phyloP scores from a whole-genome alignment of 2,797 vertebrate species.

The Megaceryle alcyon region DNA sequence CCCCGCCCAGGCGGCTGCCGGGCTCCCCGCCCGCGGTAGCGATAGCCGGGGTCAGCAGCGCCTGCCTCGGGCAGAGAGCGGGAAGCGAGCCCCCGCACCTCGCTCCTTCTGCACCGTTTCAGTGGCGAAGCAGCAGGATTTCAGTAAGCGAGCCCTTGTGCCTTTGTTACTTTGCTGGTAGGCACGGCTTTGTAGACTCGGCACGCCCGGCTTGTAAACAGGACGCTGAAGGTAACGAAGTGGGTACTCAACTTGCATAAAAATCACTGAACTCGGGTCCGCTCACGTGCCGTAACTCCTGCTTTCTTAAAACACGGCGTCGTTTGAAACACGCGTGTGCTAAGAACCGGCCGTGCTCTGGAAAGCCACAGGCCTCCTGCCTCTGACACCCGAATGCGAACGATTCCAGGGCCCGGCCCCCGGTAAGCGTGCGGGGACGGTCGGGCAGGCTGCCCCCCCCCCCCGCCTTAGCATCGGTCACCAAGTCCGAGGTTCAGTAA shows the following conservation, averaged over 20 bases:
- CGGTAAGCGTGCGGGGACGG: not conserved
- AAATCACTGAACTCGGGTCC: not conserved
- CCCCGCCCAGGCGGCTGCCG: not conserved
- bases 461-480: not conserved
- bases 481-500: not conserved
- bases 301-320: rapidly evolving
- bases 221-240: not conserved
- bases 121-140: rapidly evolving
- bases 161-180: rapidly evolving
- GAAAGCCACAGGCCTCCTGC: not conserved
- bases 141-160: not conserved
- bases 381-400: rapidly evolving
- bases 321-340: rapidly evolving
- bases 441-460: not conserved
- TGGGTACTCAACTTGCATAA: rapidly evolving
- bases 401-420: not conserved
- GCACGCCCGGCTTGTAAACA: not conserved
- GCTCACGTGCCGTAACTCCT: rapidly evolving
- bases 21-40: not conserved
- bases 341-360: not conserved
- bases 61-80: not conserved
- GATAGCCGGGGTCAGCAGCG: not conserved
- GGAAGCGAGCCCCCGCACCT: not conserved
- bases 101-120: rapidly evolving
- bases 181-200: rapidly evolving